A percentile compares a stretch with the other conserved stretches of the same genome.
Evolutionary conservation across 2,797 vertebrate species (phyloP).

Genomic region (Threskiornis aethiopicus): DNA sequence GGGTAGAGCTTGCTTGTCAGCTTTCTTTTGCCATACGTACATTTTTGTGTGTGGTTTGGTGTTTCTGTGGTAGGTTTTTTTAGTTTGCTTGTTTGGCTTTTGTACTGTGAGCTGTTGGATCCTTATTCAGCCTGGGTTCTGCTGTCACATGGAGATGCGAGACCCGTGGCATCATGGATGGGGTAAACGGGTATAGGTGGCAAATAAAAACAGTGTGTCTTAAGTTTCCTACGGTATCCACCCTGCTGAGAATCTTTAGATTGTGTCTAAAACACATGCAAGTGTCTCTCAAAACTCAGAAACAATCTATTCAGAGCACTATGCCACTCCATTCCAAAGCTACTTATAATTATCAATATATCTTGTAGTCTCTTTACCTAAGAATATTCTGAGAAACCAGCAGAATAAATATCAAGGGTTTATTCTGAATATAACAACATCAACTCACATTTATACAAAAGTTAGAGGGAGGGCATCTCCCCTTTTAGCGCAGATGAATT

Average conservation of each 20-base stretch:
- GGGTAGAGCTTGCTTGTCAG: background rate
- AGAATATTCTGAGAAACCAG: background rate
- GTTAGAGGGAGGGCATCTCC: background rate
- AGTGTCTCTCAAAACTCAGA: background rate
- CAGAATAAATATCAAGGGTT: background rate
- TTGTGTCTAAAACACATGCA: background rate
- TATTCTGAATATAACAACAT: background rate
- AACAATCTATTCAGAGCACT: background rate
- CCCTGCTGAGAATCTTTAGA: background rate
- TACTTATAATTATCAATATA: background rate
- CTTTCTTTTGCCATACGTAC: background rate
- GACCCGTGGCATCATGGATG: background rate
- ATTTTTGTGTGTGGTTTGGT: background rate
- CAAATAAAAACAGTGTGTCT: background rate
- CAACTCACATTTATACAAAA: background rate
- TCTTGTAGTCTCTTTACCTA: background rate
- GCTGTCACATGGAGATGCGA: background rate
- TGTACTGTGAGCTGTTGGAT: background rate
- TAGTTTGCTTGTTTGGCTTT: background rate
- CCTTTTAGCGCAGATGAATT: conserved; percentile 16
- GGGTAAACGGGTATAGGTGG: background rate
- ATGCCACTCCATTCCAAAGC: background rate
- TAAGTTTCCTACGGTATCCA: rapidly evolving
- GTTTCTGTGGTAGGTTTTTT: background rate
- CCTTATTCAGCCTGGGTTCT: background rate